Evolutionary conservation across 1,140 invertebrate genomes (phyloP).

Genomic region (Andricus grossulariae): DNA sequence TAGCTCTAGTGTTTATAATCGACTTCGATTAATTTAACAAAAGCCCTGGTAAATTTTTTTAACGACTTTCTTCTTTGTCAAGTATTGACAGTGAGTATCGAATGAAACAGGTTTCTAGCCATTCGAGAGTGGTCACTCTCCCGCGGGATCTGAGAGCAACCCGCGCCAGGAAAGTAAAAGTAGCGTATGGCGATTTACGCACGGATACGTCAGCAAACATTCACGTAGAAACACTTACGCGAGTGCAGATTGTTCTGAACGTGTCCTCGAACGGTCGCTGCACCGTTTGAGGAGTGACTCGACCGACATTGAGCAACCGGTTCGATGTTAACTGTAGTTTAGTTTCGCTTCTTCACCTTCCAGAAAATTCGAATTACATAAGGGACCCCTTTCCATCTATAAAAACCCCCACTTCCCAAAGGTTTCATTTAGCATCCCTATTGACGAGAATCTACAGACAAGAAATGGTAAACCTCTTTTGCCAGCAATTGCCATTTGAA

Average conservation of each 20-base stretch:
- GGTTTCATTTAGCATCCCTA: too few relatives aligned
- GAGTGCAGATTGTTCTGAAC: slow-evolving; percentile 62
- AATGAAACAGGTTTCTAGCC: slow-evolving; percentile 8
- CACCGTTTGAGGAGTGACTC: slow-evolving; percentile 66
- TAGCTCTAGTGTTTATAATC: too few relatives aligned
- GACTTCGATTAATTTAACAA: too few relatives aligned
- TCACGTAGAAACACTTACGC: slow-evolving; percentile 61
- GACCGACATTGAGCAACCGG: slow-evolving; percentile 69
- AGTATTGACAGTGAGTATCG: not conserved
- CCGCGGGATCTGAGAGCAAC: not conserved
- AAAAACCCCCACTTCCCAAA: not conserved
- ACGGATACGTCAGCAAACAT: slow-evolving; percentile 24
- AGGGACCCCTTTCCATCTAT: not conserved
- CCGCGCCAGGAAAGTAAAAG: slow-evolving; percentile 58
- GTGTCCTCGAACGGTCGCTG: slow-evolving; percentile 75
- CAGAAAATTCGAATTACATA: slow-evolving; percentile 66
- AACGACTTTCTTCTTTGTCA: not conserved
- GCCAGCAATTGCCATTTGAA: too few relatives aligned
- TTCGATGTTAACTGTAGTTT: slow-evolving; percentile 56
- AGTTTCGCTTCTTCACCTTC: slow-evolving; percentile 58
- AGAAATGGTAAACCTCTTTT: too few relatives aligned
- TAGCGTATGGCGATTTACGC: slow-evolving; percentile 38
- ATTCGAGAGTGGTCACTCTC: slow-evolving; percentile 10
- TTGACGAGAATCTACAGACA: too few relatives aligned
- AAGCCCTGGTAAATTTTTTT: too few relatives aligned